Evolutionary conservation across 2,113 vertebrate species (phyloP).

Genomic region (Gadus macrocephalus): DNA sequence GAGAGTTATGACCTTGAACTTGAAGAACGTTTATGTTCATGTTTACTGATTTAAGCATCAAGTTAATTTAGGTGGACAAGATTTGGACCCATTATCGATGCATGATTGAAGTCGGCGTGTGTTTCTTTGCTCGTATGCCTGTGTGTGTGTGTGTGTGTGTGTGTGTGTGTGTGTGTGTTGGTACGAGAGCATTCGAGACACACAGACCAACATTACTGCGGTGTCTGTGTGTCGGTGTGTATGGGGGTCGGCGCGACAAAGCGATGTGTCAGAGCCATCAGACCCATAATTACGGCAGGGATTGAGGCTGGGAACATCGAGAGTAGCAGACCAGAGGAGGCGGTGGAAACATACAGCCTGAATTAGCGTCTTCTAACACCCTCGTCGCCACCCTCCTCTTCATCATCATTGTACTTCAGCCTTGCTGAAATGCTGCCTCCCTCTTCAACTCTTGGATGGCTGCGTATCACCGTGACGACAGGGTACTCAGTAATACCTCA

Average conservation of each 20-base stretch:
- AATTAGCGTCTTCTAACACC: constrained; percentile 41
- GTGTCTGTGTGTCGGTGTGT: no score
- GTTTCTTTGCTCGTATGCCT: background rate
- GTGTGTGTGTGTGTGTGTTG: constrained; percentile 7
- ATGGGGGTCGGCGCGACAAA: no score
- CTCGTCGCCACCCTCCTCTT: no score
- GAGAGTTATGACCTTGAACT: no score
- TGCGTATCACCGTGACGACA: constrained; percentile 6
- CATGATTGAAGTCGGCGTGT: no score
- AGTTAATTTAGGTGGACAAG: no score
- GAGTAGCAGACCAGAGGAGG: constrained; percentile 34
- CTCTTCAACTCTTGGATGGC: constrained; percentile 41
- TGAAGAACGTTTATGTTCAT: no score
- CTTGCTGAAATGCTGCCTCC: constrained; percentile 48
- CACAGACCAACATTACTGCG: constrained; percentile 24
- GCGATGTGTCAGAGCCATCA: no score
- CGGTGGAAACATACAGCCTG: constrained; percentile 38
- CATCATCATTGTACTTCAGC: constrained; percentile 34
- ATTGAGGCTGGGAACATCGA: constrained; percentile 31
- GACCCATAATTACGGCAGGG: no score
- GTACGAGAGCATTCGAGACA: constrained; percentile 9
- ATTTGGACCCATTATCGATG: no score
- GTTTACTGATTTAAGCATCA: no score
- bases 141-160: constrained; percentile 7
- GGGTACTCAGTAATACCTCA: no score